These are phyloP conservation scores for Coelinius sp. DNA, from an alignment of 2,888 invertebrate species.

Conservation along the genomic window DNA sequence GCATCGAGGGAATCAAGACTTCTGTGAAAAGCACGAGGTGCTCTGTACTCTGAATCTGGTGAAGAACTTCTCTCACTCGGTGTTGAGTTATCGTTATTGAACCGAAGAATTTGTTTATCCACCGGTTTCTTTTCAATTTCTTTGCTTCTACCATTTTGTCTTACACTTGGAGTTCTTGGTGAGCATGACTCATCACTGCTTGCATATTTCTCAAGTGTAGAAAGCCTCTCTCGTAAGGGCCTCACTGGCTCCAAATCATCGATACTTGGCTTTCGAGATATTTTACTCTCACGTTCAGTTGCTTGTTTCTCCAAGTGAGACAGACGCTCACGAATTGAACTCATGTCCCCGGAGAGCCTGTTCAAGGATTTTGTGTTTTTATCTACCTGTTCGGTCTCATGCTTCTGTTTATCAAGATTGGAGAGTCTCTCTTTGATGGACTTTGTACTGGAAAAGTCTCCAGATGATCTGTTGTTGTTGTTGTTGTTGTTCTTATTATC, in stretches of 20 bases:
- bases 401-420: slow-evolving; percentile 78
- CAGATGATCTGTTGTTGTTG: slow-evolving; percentile 71
- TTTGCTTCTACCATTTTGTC: slow-evolving; percentile 68
- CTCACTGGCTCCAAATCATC: slow-evolving; percentile 60
- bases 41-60: slow-evolving; percentile 66
- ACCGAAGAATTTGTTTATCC: slow-evolving; percentile 60
- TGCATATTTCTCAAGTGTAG: slow-evolving; percentile 60
- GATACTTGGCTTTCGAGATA: slow-evolving; percentile 39
- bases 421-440: slow-evolving; percentile 82
- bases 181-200: slow-evolving; percentile 26
- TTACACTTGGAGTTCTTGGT: slow-evolving; percentile 26
- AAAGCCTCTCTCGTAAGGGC: slow-evolving; percentile 60
- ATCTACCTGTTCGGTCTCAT: slow-evolving; percentile 58
- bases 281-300: slow-evolving; percentile 58
- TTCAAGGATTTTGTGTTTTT: slow-evolving; percentile 70
- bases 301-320: slow-evolving; percentile 75
- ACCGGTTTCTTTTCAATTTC: slow-evolving; percentile 59
- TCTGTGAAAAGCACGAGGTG: slow-evolving; percentile 72
- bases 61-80: slow-evolving; percentile 67
- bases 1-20: slow-evolving; percentile 78
- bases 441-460: slow-evolving; percentile 78
- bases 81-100: slow-evolving; percentile 61
- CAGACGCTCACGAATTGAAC: slow-evolving; percentile 77
- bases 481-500: slow-evolving; percentile 47
- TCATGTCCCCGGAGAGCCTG: slow-evolving; percentile 76